Base-by-base conservation (phyloP, 2,888 invertebrate species). In the Ormyrus labotus region DNA sequence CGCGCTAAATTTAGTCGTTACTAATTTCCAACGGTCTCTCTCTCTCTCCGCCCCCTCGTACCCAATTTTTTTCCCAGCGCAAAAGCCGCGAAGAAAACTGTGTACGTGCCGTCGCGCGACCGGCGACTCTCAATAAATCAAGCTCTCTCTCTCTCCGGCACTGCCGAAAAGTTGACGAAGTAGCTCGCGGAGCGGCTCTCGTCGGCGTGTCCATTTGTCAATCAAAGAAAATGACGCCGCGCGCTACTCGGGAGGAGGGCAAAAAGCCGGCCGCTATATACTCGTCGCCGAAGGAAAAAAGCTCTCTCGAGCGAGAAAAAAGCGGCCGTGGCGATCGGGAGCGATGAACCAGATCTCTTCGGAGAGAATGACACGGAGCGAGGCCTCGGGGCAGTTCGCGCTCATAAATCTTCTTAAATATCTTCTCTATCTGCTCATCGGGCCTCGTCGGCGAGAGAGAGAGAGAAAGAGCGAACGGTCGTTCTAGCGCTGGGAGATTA, bases 401-500 rank as follows among this genome's bases (percentile, higher is more conserved):
- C 87, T 86, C 87, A 84, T 88, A 88, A 88, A 89, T 89, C 88
- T 87, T 86, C 82, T 87, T 85, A 87, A 88, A 87, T 87, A 87
- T 88, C 85, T 84, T 80, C 86, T 83, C 85, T 88, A 87, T 87
- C 88, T 85, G 86, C 84, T 85, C 85, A 85, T 87, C 87, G 86
- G 85, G 77, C 80, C 34, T 34, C 34, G 45, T 73, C 60, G 85
- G 47, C 9, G 50, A 50, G 13, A 55, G 47, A 51, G 19, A 19
- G 19, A 19, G 45, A 75, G 63, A 85, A 13, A n/a, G 50, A 50
- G 13, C 55, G 47, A 51, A n/a, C 19, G 48, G 34, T 4, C 9
- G 53, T 45, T 3, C 51, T 47, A 55, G 55, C n/a, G 13, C 47
- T 19, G 48, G 78, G 34, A 34, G 67, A 72, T 78, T 71, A 78